These are phyloP conservation scores for Struthidea cinerea DNA, from an alignment of 2,113 vertebrate species.

Conservation along the genomic window DNA sequence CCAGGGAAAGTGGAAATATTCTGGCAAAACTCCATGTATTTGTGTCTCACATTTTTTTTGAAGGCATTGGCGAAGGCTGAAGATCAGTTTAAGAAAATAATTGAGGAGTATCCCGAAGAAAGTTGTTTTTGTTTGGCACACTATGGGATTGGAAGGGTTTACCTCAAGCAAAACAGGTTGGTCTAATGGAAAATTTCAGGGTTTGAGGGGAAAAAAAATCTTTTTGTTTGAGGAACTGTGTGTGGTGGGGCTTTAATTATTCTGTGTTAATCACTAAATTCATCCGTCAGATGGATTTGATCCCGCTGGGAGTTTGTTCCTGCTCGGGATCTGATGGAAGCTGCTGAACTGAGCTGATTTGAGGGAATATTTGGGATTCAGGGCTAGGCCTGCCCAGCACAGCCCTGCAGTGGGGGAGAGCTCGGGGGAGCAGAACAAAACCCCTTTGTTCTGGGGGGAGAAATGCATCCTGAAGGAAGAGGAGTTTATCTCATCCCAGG, in stretches of 20 bases:
- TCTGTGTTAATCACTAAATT: not conserved
- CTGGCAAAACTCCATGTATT: not conserved
- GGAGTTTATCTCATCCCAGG: not conserved
- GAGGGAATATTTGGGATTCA: not conserved
- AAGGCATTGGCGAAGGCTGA: constrained; percentile 86
- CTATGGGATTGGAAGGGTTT: constrained; percentile 84
- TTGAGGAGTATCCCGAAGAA: constrained; percentile 72
- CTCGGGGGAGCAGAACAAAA: not conserved
- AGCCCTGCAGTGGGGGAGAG: not conserved
- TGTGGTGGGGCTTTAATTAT: fast-evolving
- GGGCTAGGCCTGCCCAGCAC: not conserved
- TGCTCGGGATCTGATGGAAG: not conserved
- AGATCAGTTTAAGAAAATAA: constrained; percentile 79
- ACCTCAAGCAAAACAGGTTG: constrained; percentile 88
- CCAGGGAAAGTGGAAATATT: not conserved
- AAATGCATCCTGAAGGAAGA: not conserved
- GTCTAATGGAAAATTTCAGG: not conserved
- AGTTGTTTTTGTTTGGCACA: constrained; percentile 84
- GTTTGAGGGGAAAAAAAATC: not conserved
- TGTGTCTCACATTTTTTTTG: not conserved
- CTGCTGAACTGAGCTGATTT: fast-evolving
- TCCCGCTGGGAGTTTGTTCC: not conserved
- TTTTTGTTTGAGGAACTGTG: not conserved
- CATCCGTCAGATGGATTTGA: not conserved
- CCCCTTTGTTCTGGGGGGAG: fast-evolving